Evolutionary conservation across 2,113 vertebrate genomes (phyloP).

Genomic region (Phalacrocorax aristotelis): DNA sequence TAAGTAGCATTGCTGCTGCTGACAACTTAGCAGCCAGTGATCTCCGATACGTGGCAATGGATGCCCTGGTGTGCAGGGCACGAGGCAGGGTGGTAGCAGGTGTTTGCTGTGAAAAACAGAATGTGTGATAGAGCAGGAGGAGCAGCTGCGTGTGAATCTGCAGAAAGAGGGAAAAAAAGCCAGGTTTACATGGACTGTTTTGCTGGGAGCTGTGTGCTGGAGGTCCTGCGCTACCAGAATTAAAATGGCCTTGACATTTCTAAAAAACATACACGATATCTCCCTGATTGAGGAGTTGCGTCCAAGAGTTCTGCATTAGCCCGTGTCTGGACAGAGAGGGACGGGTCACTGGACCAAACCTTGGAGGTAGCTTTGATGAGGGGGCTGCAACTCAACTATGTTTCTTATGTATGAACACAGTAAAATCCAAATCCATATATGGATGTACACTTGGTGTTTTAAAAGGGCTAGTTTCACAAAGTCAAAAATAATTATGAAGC

Average conservation of each 20-base stretch:
- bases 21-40: not conserved
- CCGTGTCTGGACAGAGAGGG: rapidly evolving
- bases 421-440: not conserved
- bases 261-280: rapidly evolving
- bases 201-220: not conserved
- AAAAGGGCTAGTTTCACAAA: not conserved
- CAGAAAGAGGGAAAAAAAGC: not conserved
- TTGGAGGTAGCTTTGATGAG: not conserved
- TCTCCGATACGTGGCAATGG: rapidly evolving
- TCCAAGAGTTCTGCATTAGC: not conserved
- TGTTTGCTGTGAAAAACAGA: not conserved
- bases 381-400: not conserved
- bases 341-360: not conserved
- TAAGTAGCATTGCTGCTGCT: not conserved
- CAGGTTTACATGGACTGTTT: not conserved
- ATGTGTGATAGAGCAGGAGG: not conserved
- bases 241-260: not conserved
- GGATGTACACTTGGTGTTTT: not conserved
- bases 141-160: not conserved
- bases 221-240: not conserved
- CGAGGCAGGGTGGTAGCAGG: not conserved
- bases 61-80: not conserved
- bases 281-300: not conserved
- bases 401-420: not conserved
- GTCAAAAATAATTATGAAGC: not conserved